Evolutionary conservation across 1,140 invertebrate genomes (phyloP).

Genomic region (Trichoplusia ni): DNA sequence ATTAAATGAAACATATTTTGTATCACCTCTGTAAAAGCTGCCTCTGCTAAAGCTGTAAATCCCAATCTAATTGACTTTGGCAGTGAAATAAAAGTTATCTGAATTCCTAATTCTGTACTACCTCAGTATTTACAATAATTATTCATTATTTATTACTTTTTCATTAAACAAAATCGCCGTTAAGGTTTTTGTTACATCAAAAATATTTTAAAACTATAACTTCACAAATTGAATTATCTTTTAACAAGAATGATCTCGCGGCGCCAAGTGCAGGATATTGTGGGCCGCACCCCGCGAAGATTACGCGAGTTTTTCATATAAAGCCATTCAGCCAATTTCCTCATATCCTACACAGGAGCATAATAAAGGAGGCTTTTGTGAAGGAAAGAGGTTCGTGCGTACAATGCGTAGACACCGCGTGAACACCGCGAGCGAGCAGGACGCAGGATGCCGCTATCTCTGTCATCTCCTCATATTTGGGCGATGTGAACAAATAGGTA

Average conservation of each 20-base stretch:
- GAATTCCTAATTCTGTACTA: no score
- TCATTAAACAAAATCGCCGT: no score
- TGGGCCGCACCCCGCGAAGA: slow-evolving; percentile 65
- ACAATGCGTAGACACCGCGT: slow-evolving; percentile 67
- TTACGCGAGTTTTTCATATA: slow-evolving; percentile 80
- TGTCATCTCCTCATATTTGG: slow-evolving; percentile 67
- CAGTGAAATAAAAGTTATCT: no score
- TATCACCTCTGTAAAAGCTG: no score
- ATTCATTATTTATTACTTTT: no score
- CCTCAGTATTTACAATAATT: no score
- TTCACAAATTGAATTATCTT: slow-evolving; percentile 41
- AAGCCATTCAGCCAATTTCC: slow-evolving; percentile 80
- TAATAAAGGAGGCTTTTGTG: slow-evolving; percentile 78
- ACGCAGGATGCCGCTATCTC: slow-evolving; percentile 64
- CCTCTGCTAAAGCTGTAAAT: no score
- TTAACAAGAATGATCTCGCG: slow-evolving; percentile 45
- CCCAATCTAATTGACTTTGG: no score
- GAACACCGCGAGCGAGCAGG: slow-evolving; percentile 64
- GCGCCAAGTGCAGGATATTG: slow-evolving; percentile 68
- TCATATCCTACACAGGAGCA: slow-evolving; percentile 76
- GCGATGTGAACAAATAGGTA: slow-evolving; percentile 63
- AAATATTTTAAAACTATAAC: slow-evolving; percentile 36
- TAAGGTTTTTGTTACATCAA: no score
- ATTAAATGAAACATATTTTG: no score
- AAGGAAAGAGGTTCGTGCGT: slow-evolving; percentile 72